phyloP scores from a whole-genome alignment of 2,113 vertebrate species.

The Notarius lentiginosus region DNA sequence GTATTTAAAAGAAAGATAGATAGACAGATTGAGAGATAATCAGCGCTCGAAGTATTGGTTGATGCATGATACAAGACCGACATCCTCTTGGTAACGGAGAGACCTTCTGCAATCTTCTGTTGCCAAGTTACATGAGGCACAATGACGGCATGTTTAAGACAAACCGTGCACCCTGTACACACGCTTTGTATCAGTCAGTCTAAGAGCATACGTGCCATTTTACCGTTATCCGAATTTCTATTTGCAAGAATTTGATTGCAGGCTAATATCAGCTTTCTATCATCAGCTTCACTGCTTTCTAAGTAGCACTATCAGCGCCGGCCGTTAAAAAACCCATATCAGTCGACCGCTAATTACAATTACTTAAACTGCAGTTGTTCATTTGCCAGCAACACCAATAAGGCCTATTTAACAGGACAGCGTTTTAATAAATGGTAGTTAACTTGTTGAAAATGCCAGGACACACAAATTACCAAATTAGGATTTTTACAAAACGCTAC shows the following conservation, averaged over 20 bases:
- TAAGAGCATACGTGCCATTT: background rate
- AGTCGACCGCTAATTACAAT: conserved; percentile 24
- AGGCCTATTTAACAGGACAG: conserved; percentile 11
- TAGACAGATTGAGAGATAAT: too few relatives aligned
- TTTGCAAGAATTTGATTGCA: conserved; percentile 3
- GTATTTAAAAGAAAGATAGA: too few relatives aligned
- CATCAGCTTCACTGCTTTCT: background rate
- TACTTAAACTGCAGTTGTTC: conserved; percentile 13
- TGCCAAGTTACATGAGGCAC: background rate
- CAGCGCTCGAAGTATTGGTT: background rate
- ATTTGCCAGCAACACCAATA: conserved; percentile 15
- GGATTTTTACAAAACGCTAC: conserved; percentile 4
- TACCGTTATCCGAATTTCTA: background rate
- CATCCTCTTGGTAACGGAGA: background rate
- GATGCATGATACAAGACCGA: background rate
- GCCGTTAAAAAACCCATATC: conserved; percentile 1
- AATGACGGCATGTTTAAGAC: background rate
- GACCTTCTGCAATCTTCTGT: background rate
- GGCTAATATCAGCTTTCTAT: background rate
- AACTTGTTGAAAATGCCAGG: conserved; percentile 8
- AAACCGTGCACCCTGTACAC: background rate
- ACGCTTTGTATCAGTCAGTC: background rate
- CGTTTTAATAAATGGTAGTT: conserved; percentile 25
- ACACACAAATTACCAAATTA: conserved; percentile 26
- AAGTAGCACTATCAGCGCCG: background rate